Evolutionary conservation across 2,797 vertebrate genomes (phyloP), one percentile per base, ranked within the genome.

Genomic region (Rachycentron canadum): DNA sequence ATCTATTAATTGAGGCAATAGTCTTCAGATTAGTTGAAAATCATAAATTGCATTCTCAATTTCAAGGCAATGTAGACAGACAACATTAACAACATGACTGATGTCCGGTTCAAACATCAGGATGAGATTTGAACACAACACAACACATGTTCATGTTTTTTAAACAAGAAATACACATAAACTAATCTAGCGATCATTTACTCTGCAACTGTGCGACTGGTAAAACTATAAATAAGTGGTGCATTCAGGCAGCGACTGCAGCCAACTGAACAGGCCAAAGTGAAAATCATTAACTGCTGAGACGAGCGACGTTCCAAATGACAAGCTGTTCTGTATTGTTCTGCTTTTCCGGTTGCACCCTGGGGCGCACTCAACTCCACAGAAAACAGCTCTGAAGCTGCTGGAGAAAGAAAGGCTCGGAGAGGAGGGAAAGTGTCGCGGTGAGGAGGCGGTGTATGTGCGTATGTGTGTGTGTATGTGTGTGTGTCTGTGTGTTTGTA

Each of bases 321-420:
- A 90, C 86, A 87, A 85, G 76, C 86, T 86, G 78, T 36, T 87
- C 84, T 77, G 72, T 83, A 88, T 86, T 89, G 84, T 85, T 87
- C 77, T 66, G 73, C 71, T 86, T 78, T 53, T n/a, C 76, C 47
- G 21, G 83, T 76, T 70, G 82, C 89, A 91, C 84, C 79, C 85
- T 55, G 69, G 78, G 84, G 86, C 4, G 30, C 74, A 69, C 63
- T 88, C 84, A 61, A 53, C 78, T 80, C 45, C 57, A 2, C 76
- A 71, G 69, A 87, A 79, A 84, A 40, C 66, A 79, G 68, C 59
- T 77, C 73, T 45, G 59, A 57, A 84, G 75, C 81, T 71, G 81
- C 73, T 74, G 61, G 69, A 79, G 63, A 79, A 62, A 78, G 73
- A 67, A 72, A 34, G 41, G 79, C 72, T 70, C 21, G 58, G 71